phyloP scores from a whole-genome alignment of 2,888 invertebrate genomes.

The Pristionchus maxplancki region DNA sequence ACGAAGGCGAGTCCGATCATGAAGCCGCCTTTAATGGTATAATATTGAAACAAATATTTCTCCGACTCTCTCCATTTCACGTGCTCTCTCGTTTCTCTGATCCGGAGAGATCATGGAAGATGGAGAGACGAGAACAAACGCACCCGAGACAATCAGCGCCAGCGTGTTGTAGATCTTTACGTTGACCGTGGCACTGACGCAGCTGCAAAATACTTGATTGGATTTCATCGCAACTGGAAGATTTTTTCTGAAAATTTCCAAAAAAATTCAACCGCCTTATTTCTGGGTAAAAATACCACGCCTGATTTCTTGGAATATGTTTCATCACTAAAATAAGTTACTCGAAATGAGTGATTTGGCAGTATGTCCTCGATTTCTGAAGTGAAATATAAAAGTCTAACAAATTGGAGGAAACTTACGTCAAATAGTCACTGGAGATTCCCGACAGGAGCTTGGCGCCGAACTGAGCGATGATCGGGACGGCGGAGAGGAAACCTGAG shows the following conservation, averaged over 20 bases:
- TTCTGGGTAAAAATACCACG: too few relatives aligned
- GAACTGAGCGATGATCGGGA: slow-evolving; percentile 63
- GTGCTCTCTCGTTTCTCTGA: too few relatives aligned
- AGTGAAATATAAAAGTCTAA: too few relatives aligned
- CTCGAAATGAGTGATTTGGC: too few relatives aligned
- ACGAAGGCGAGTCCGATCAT: slow-evolving; percentile 60
- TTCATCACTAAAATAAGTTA: background rate
- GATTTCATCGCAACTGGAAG: too few relatives aligned
- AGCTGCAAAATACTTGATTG: slow-evolving; percentile 51
- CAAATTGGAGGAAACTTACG: too few relatives aligned
- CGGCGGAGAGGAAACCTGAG: slow-evolving; percentile 61
- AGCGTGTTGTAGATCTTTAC: slow-evolving; percentile 58
- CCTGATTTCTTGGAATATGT: background rate
- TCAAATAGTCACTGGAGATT: slow-evolving; percentile 57
- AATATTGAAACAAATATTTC: too few relatives aligned
- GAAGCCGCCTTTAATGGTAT: slow-evolving; percentile 15
- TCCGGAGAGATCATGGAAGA: too few relatives aligned
- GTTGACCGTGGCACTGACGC: slow-evolving; percentile 57
- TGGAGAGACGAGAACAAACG: background rate
- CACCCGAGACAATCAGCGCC: slow-evolving; percentile 57
- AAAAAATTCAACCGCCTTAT: too few relatives aligned
- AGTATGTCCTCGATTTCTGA: too few relatives aligned
- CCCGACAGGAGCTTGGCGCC: slow-evolving; percentile 57
- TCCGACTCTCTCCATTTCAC: background rate
- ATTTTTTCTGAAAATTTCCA: background rate